phyloP scores from a whole-genome alignment of 2,888 invertebrate genomes.

The Pterostichus niger region DNA sequence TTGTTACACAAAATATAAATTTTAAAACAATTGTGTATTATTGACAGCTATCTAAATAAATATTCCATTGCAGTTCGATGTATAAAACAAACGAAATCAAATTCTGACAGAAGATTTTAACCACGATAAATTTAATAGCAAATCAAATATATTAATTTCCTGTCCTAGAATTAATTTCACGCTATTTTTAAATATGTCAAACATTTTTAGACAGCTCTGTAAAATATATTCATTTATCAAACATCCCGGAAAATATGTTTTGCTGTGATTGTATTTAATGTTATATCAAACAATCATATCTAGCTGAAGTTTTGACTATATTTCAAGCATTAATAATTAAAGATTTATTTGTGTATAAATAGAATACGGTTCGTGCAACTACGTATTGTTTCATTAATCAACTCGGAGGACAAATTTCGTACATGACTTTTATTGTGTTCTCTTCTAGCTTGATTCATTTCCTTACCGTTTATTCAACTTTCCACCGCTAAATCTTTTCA shows the following conservation, averaged over 20 bases:
- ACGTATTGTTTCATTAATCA: constrained; percentile 40
- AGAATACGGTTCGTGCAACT: constrained; percentile 1
- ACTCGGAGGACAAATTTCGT: constrained; percentile 26
- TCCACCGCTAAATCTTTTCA: no score
- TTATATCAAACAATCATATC: constrained; percentile 5
- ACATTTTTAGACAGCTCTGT: constrained; percentile 13
- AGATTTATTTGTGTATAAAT: constrained; percentile 16
- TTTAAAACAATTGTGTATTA: constrained; percentile 10
- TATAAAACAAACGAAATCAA: constrained; percentile 27
- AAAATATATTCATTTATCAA: background rate
- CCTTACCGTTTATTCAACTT: background rate
- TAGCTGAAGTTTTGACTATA: background rate
- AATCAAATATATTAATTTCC: constrained; percentile 40
- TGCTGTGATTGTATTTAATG: background rate
- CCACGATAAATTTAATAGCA: constrained; percentile 40
- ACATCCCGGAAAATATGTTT: background rate
- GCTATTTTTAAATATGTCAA: constrained; percentile 39
- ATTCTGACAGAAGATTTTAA: background rate
- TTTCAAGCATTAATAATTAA: constrained; percentile 18
- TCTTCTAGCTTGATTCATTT: constrained; percentile 16
- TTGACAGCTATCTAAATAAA: constrained; percentile 19
- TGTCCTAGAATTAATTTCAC: constrained; percentile 18
- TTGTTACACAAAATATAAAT: background rate
- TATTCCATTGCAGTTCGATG: constrained; percentile 2
- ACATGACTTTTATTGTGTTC: constrained; percentile 18